phyloP scores from a whole-genome alignment of 2,888 invertebrate species.

The Plebejus anna region DNA sequence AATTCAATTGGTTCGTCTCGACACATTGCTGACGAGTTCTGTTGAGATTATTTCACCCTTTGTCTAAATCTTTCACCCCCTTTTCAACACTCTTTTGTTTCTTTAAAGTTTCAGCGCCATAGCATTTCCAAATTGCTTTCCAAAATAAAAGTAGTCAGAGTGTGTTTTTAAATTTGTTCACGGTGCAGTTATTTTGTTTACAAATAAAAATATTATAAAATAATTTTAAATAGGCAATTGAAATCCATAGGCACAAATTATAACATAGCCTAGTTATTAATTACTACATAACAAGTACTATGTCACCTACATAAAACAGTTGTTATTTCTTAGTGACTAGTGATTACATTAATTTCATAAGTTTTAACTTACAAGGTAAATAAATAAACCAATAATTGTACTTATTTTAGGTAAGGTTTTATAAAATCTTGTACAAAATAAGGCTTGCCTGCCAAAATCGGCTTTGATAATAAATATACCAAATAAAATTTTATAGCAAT shows the following conservation, averaged over 20 bases:
- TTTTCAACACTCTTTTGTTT: constrained; percentile 20
- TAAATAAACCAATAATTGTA: not conserved
- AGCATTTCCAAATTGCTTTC: not conserved
- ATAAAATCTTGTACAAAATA: not conserved
- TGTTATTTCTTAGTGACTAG: too few relatives aligned
- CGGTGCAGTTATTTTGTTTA: too few relatives aligned
- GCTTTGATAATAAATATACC: not conserved
- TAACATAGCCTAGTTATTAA: too few relatives aligned
- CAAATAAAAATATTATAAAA: too few relatives aligned
- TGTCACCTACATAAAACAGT: too few relatives aligned
- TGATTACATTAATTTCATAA: not conserved
- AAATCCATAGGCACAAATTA: too few relatives aligned
- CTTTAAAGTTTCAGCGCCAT: not conserved
- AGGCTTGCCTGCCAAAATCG: not conserved
- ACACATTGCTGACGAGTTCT: constrained; percentile 74
- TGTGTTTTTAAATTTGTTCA: not conserved
- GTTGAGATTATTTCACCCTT: constrained; percentile 49
- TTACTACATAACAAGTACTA: too few relatives aligned
- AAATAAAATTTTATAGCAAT: constrained; percentile 6
- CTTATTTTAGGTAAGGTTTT: not conserved
- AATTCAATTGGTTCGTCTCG: constrained; percentile 77
- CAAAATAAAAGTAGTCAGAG: not conserved
- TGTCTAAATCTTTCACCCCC: constrained; percentile 46
- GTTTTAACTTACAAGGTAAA: not conserved
- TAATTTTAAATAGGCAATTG: too few relatives aligned